phyloP scores from a whole-genome alignment of 2,113 vertebrate genomes.

The Excalfactoria chinensis region DNA sequence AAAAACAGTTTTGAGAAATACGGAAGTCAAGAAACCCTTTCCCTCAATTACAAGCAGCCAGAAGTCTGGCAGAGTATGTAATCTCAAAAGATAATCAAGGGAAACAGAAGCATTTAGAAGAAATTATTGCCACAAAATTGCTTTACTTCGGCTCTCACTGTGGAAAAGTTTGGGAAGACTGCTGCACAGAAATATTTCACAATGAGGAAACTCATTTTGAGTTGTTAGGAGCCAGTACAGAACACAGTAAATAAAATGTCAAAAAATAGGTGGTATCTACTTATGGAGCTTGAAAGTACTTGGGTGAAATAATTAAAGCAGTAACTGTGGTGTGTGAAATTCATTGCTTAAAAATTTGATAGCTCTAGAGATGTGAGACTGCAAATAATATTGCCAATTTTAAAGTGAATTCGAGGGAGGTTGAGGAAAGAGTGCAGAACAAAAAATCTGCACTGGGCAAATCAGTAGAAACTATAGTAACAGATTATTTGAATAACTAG shows the following conservation, averaged over 20 bases:
- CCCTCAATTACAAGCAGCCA: neutral
- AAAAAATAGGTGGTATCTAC: neutral
- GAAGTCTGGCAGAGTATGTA: neutral
- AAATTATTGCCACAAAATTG: neutral
- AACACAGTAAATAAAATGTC: neutral
- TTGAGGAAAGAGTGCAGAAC: neutral
- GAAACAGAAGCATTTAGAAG: neutral
- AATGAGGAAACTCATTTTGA: neutral
- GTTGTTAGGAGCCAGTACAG: neutral
- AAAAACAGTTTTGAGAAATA: neutral
- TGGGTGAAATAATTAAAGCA: neutral
- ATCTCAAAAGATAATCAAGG: neutral
- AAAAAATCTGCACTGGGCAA: neutral
- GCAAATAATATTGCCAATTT: neutral
- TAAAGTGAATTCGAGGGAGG: neutral
- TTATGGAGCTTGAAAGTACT: neutral
- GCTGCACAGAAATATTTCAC: neutral
- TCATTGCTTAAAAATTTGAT: neutral
- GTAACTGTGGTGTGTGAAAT: neutral
- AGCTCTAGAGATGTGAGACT: neutral
- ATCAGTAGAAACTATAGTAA: neutral
- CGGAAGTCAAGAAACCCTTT: neutral
- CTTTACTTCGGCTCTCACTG: neutral
- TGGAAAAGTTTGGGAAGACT: neutral
- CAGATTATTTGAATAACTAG: neutral